A percentile compares a stretch with the other conserved stretches of the same genome.
These are phyloP conservation scores for Corythoichthys intestinalis DNA, from an alignment of 2,113 vertebrate genomes.

Conservation along the genomic window DNA sequence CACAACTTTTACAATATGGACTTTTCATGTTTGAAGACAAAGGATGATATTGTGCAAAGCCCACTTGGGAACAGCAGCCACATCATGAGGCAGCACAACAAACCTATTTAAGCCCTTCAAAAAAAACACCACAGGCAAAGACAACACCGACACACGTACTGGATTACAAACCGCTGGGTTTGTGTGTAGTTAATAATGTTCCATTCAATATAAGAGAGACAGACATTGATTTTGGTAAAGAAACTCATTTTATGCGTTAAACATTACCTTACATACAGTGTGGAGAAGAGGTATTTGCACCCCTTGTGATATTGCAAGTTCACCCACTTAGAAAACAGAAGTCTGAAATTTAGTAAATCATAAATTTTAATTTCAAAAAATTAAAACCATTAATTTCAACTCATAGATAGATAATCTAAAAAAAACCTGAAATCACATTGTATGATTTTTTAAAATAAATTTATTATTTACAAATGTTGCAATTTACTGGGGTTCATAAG, in stretches of 20 bases:
- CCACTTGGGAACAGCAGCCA: neutral
- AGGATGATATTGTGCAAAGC: neutral
- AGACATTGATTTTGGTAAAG: neutral
- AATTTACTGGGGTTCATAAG: no score
- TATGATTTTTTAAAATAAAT: no score
- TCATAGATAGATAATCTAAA: no score
- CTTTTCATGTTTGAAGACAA: neutral
- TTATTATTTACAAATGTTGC: no score
- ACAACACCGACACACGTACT: neutral
- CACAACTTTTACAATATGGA: neutral
- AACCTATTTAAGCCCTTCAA: neutral
- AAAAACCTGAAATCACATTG: no score
- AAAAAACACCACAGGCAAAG: slow-evolving; percentile 4
- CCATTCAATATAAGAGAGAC: neutral
- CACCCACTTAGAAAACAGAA: no score
- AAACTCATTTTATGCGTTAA: neutral
- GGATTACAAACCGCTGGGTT: neutral
- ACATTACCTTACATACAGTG: neutral
- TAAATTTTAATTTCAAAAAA: no score
- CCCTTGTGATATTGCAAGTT: no score
- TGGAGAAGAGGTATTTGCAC: no score
- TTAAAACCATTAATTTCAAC: no score
- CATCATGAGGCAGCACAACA: slow-evolving; percentile 4
- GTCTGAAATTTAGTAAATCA: no score
- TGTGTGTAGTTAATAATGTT: neutral